These are phyloP conservation scores for Apolygus lucorum DNA, from an alignment of 1,140 invertebrate genomes.

Conservation along the genomic window DNA sequence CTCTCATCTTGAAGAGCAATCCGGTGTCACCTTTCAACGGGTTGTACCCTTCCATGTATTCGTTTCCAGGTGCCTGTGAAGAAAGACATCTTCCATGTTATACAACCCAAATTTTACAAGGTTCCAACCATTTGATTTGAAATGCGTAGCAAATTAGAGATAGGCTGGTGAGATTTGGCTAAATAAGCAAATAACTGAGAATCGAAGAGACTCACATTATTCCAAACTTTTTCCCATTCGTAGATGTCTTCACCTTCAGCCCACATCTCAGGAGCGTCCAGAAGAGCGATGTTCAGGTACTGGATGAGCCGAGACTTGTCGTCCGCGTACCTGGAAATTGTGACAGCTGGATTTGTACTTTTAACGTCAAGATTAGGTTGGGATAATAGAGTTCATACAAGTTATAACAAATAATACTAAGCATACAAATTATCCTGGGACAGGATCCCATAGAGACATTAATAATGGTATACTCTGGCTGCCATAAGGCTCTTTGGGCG, in stretches of 20 bases:
- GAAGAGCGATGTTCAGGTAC: slow-evolving; percentile 44
- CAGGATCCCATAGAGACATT: too few relatives aligned
- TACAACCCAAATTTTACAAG: neutral
- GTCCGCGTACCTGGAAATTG: slow-evolving; percentile 50
- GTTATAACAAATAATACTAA: neutral
- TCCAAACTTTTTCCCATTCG: slow-evolving; percentile 39
- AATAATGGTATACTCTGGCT: too few relatives aligned
- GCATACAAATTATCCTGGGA: too few relatives aligned
- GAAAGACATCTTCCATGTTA: too few relatives aligned
- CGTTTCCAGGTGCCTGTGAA: slow-evolving; percentile 45
- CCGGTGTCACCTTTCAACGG: slow-evolving; percentile 31
- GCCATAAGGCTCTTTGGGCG: too few relatives aligned
- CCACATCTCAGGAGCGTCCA: slow-evolving; percentile 53
- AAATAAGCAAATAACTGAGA: too few relatives aligned
- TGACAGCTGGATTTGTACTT: too few relatives aligned
- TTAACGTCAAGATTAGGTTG: slow-evolving; percentile 25
- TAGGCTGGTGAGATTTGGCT: too few relatives aligned
- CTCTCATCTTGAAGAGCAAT: slow-evolving; percentile 37
- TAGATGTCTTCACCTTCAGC: slow-evolving; percentile 46
- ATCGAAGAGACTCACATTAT: slow-evolving; percentile 44
- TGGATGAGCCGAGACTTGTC: slow-evolving; percentile 48
- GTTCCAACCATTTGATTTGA: too few relatives aligned
- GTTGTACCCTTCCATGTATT: slow-evolving; percentile 48
- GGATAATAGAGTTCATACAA: slow-evolving; percentile 16
- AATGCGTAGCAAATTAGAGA: too few relatives aligned